A percentile compares a stretch with the other conserved stretches of the same genome.
These are phyloP conservation scores for Neodiprion virginianus DNA, from an alignment of 1,140 invertebrate species.

Conservation along the genomic window DNA sequence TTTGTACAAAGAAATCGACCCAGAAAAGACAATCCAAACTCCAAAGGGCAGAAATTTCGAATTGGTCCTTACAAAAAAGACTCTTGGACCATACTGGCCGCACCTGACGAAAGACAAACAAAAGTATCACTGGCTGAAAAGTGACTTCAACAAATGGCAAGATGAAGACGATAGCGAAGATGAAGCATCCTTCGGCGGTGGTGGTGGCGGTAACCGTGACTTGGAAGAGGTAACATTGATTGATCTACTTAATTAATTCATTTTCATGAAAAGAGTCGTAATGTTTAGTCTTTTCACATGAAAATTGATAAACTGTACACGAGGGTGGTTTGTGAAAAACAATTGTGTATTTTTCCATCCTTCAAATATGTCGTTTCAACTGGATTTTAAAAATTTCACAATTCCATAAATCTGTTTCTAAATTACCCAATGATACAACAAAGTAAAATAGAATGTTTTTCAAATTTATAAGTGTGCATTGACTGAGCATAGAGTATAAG, in stretches of 20 bases:
- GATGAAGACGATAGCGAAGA: constrained; percentile 89
- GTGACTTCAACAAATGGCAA: constrained; percentile 97
- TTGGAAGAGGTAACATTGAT: constrained; percentile 65
- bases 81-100: constrained; percentile 86
- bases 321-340: no score
- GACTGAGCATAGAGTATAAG: no score
- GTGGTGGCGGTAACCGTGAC: constrained; percentile 55
- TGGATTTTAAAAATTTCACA: no score
- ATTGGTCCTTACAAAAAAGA: constrained; percentile 69
- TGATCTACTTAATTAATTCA: constrained; percentile 25
- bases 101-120: constrained; percentile 84
- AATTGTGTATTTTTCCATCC: no score
- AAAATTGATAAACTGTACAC: no score
- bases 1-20: constrained; percentile 81
- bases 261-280: constrained; percentile 16
- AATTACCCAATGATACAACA: no score
- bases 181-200: constrained; percentile 56
- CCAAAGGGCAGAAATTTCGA: constrained; percentile 66
- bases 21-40: constrained; percentile 74
- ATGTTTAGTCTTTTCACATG: background rate
- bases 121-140: constrained; percentile 95
- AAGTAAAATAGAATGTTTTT: no score
- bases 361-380: no score
- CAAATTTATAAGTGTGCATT: no score
- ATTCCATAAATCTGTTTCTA: no score